phyloP scores from a whole-genome alignment of 2,113 vertebrate species.

The Eolophus roseicapilla region DNA sequence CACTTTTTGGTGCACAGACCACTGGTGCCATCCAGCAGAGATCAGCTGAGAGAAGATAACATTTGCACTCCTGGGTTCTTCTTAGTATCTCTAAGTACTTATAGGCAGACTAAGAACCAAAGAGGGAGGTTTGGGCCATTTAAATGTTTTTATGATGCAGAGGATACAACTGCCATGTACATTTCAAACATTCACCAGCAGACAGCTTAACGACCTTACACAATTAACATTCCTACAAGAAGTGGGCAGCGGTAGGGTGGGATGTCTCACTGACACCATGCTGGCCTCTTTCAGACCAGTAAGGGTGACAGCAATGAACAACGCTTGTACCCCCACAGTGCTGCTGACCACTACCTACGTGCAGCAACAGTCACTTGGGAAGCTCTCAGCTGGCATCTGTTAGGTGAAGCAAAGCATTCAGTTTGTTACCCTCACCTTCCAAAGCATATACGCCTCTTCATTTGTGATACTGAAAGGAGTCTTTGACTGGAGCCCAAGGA shows the following conservation, averaged over 20 bases:
- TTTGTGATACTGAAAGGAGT: background rate
- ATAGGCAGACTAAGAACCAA: background rate
- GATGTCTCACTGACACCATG: background rate
- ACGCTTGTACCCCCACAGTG: rapidly evolving
- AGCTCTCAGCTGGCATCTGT: background rate
- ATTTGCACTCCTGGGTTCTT: background rate
- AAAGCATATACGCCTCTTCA: background rate
- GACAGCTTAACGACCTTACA: background rate
- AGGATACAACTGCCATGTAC: background rate
- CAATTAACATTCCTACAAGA: background rate
- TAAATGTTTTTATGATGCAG: no score
- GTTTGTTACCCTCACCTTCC: background rate
- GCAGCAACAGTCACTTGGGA: rapidly evolving
- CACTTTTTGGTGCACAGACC: background rate
- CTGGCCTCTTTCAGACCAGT: no score
- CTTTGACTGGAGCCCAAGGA: background rate
- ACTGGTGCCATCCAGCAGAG: background rate
- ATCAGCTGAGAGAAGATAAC: background rate
- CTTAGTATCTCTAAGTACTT: background rate
- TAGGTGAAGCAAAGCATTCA: background rate
- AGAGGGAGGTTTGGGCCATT: background rate
- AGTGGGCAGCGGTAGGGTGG: no score
- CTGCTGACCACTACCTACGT: background rate
- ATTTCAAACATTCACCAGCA: background rate
- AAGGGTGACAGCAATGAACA: rapidly evolving